These are phyloP conservation scores for Pseudochaenichthys georgianus DNA, from an alignment of 2,797 vertebrate species.

Conservation along the genomic window DNA sequence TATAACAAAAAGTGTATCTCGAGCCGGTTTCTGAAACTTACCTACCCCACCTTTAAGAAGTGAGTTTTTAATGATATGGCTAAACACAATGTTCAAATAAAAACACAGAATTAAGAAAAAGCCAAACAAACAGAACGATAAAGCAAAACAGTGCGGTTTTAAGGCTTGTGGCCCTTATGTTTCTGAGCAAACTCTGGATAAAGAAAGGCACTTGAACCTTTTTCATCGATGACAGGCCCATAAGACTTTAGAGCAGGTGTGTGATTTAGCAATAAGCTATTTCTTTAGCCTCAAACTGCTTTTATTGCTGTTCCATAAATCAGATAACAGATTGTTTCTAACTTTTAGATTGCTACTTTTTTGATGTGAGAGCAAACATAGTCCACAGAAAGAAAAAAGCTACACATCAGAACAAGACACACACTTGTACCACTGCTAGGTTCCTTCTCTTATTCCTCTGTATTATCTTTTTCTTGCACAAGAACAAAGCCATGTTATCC, in stretches of 20 bases:
- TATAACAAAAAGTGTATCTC: too few species aligned
- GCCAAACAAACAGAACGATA: conserved; percentile 16
- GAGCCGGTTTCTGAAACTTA: too few species aligned
- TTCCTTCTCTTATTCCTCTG: neutral
- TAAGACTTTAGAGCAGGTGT: conserved; percentile 14
- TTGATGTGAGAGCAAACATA: neutral
- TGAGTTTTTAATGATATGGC: too few species aligned
- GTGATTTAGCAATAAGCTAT: conserved; percentile 16
- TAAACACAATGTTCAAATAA: neutral
- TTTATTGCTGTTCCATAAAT: conserved; percentile 14
- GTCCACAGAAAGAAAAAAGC: neutral
- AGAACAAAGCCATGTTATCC: neutral
- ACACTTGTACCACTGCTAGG: neutral
- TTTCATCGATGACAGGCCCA: conserved; percentile 17
- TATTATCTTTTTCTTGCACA: neutral
- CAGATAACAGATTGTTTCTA: conserved; percentile 30
- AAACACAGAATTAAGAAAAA: conserved; percentile 9
- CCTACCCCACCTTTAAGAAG: too few species aligned
- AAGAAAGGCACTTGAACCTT: conserved; percentile 27
- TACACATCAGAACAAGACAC: neutral
- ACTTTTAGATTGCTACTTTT: conserved; percentile 11
- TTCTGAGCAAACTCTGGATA: conserved; percentile 13
- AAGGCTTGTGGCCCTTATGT: conserved; percentile 13
- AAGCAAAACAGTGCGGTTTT: conserved; percentile 16
- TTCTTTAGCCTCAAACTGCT: neutral